Conservation (phyloP, 2,113 vertebrate genomes). For the Canis aureus region DNA sequence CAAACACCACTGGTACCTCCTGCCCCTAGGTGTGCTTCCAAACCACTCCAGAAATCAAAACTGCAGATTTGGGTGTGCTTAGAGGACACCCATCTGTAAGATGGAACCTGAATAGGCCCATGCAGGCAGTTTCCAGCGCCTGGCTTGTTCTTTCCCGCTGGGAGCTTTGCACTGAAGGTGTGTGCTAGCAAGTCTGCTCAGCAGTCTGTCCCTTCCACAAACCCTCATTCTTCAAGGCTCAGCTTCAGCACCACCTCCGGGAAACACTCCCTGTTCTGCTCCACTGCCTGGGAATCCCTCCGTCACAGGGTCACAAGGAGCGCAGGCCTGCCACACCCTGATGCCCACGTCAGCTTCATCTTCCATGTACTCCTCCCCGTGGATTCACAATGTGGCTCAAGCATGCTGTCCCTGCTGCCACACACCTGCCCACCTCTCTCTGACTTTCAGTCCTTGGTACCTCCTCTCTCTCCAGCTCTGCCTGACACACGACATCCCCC, state of each 20-base stretch:
- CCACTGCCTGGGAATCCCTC: neutral
- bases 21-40: neutral
- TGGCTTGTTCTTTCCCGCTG: neutral
- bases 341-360: neutral
- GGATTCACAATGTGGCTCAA: neutral
- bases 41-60: neutral
- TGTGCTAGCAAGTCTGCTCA: neutral
- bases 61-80: neutral
- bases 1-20: neutral
- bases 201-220: neutral
- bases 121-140: neutral
- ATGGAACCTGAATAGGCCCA: neutral
- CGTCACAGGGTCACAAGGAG: neutral
- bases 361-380: neutral
- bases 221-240: neutral
- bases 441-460: no score
- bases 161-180: neutral
- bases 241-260: neutral
- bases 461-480: neutral
- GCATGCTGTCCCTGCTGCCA: no score
- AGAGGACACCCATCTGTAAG: neutral
- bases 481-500: neutral
- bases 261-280: neutral
- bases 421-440: neutral
- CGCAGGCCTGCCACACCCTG: no score